Conservation (phyloP, 2,888 invertebrate genomes). For the Hypselothyrea guttata region DNA sequence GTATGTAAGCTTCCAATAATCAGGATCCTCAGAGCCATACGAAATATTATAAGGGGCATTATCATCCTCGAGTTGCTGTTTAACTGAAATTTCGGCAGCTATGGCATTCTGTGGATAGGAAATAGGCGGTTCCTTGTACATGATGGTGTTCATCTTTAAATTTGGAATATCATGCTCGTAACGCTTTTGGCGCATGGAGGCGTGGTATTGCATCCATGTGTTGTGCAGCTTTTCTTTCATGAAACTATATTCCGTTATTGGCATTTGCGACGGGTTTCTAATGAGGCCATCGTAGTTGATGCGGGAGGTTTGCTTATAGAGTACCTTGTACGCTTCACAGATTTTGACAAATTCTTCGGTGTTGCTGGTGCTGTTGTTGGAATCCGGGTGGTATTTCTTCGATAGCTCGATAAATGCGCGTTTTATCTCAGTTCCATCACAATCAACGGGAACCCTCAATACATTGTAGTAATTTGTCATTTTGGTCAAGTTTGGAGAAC, state of each 20-base stretch:
- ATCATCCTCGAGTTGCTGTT: no score
- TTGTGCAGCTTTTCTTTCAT: slow-evolving; percentile 13
- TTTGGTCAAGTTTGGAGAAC: neutral
- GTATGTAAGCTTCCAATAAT: no score
- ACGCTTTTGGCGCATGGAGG: slow-evolving; percentile 14
- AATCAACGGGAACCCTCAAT: slow-evolving; percentile 38
- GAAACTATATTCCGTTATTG: slow-evolving; percentile 2
- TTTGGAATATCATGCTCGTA: no score
- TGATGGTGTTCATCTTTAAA: no score
- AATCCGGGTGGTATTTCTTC: slow-evolving; percentile 59
- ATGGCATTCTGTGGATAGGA: no score
- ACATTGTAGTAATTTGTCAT: slow-evolving; percentile 46
- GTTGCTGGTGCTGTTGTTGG: slow-evolving; percentile 8
- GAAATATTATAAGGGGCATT: no score
- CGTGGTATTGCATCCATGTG: slow-evolving; percentile 34
- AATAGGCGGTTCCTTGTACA: no score
- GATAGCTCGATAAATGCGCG: slow-evolving; percentile 49
- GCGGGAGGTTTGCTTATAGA: slow-evolving; percentile 23
- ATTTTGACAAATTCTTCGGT: slow-evolving; percentile 44
- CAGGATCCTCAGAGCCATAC: no score
- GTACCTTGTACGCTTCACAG: slow-evolving; percentile 51
- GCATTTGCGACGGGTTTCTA: neutral
- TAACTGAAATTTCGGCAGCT: no score
- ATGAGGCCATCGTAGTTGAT: slow-evolving; percentile 20
- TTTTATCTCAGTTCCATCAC: slow-evolving; percentile 42